Base-by-base conservation (phyloP, 2,797 vertebrate species). In the Muscicapa striata region DNA sequence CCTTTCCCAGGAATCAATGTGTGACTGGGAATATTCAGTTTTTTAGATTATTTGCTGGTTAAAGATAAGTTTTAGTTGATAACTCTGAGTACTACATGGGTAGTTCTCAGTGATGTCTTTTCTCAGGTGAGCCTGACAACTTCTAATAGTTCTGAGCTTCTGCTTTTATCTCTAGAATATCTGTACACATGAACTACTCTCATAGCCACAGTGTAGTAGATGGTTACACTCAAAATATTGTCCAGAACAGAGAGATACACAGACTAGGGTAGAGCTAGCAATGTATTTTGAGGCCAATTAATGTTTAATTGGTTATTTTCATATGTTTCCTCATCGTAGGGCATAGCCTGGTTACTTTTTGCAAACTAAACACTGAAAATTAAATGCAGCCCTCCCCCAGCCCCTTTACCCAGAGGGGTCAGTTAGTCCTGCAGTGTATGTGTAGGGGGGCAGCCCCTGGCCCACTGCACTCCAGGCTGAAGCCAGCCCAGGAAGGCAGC, bases 401-500 rank as follows among this genome's bases (percentile, higher is more conserved):
- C 10, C 16, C 13, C 3, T 0, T 62, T 2, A 26, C 9, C 15
- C 2, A 3, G 23, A 8, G 32, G 14, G 18, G 20, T 12, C 38
- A 82, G 34, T 32, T 21, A 49, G 29, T 32, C 34, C 38, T 3
- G 0, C 24, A 26, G 24, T 21, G 43, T 15, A 23, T 15, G 1
- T 0, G 0, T 0, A 43, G 21, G 20, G 3, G 34, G 49, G 13
- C 52, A 63, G 32, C 6, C 18, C 30, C 34, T 12, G 29, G 16
- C 21, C 29, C 41, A 2, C 0, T 0, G 9, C 4, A 1, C 3
- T 15, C 48, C 20, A 8, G 4, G 29, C 30, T 2, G 2, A 72
- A 64, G 24, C 23, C 48, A 69, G 0, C 0, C 0, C 9, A 34
- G 14, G 23, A 26, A 62, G 24, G 43, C 40, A 24, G 6, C 19